Evolutionary conservation across 2,113 vertebrate genomes (phyloP).

Genomic region (Nothoprocta perdicaria): DNA sequence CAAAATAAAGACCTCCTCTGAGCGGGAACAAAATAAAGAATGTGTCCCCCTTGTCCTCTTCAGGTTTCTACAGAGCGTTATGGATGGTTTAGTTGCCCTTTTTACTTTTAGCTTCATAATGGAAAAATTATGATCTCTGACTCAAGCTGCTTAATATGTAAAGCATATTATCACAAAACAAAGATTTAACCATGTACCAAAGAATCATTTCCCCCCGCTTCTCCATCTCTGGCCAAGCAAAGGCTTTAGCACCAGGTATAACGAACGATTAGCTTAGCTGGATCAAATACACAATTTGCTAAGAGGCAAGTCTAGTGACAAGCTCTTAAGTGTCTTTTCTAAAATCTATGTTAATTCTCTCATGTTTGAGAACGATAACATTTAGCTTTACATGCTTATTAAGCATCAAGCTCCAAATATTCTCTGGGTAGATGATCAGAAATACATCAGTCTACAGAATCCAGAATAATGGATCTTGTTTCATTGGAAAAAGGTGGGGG

Average conservation of each 20-base stretch:
- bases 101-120: not conserved
- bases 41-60: not conserved
- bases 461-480: not conserved
- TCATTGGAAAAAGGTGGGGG: not conserved
- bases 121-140: not conserved
- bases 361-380: fast-evolving
- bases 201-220: too few relatives aligned
- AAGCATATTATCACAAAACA: not conserved
- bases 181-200: not conserved
- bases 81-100: not conserved
- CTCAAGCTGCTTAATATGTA: not conserved
- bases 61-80: not conserved
- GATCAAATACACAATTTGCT: not conserved
- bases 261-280: not conserved
- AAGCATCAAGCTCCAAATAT: not conserved
- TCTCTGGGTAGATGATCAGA: not conserved
- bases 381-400: not conserved
- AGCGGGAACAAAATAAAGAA: not conserved
- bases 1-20: not conserved
- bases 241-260: not conserved
- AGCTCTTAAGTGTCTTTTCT: not conserved
- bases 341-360: not conserved
- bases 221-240: not conserved
- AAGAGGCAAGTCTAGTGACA: not conserved
- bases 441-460: not conserved